phyloP scores from a whole-genome alignment of 1,140 invertebrate genomes.

The Paracyclopina nana region DNA sequence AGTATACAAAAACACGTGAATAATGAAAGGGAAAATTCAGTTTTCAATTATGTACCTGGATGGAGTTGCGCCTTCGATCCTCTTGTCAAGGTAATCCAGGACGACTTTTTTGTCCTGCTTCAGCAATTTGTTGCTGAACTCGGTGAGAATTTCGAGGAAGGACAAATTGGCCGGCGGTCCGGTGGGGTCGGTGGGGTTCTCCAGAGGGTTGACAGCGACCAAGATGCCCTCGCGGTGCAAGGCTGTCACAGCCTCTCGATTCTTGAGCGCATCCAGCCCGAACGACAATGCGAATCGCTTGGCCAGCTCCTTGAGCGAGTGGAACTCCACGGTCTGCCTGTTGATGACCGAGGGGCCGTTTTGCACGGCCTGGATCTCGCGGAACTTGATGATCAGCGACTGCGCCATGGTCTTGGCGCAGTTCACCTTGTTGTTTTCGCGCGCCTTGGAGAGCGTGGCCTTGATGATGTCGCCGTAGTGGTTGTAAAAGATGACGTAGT shows the following conservation, averaged over 20 bases:
- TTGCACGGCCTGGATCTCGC: conserved; percentile 36
- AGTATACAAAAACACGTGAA: conserved; percentile 58
- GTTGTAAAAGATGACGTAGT: conserved; percentile 91
- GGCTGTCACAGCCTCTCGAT: conserved; percentile 86
- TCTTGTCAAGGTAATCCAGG: conserved; percentile 11
- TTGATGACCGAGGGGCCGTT: conserved; percentile 34
- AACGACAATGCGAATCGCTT: conserved; percentile 78
- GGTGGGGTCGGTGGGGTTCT: conserved; percentile 43
- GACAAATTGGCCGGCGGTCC: conserved; percentile 63
- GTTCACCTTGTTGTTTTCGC: conserved; percentile 92
- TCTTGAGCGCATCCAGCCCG: conserved; percentile 89
- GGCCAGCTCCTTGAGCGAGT: conserved; percentile 46
- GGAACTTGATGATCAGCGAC: conserved; percentile 66
- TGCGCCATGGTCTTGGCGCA: conserved; percentile 85
- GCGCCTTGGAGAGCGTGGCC: conserved; percentile 77
- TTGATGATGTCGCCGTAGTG: conserved; percentile 99
- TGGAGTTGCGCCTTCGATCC: conserved; percentile 1
- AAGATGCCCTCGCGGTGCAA: conserved; percentile 83
- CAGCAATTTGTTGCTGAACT: conserved; percentile 88
- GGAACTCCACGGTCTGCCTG: conserved; percentile 53
- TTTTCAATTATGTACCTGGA: conserved; percentile 35
- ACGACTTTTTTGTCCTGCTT: conserved; percentile 83
- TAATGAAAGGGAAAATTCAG: conserved; percentile 54
- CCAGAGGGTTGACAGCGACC: conserved; percentile 53
- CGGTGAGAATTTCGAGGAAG: conserved; percentile 80